Evolutionary conservation across 2,797 vertebrate genomes (phyloP), one percentile per base, ranked within the genome.

Genomic region (Silurus aristotelis): DNA sequence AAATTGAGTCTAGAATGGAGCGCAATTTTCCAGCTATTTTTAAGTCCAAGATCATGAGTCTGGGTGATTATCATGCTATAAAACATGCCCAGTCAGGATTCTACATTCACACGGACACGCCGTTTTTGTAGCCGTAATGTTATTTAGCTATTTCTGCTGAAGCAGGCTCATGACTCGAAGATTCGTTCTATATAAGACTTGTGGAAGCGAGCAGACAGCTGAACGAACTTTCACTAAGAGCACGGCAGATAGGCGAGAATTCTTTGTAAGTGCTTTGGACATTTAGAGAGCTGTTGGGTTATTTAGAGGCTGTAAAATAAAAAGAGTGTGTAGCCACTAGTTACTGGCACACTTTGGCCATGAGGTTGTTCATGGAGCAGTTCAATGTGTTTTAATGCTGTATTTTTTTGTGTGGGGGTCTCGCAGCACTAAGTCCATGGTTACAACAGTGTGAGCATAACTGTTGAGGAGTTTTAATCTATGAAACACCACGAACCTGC

Each of bases 91-190:
- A 19, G 61, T 80, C 61, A 27, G 78, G 78, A 52, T 19, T 52
- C 8, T 66, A 10, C 8, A 52, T 66, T 52, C 9, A 19, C 61
- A 27, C 60, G 31, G 76, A 43, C 56, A n/a, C 20, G 60, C 31
- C 22, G 48, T 0, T 52, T 52, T 52, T 52, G 19, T 52, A 17
- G 19, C 43, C 52, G 15, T 27, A 66, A 25, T 27, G 43, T 27
- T 67, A 80, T 80, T 80, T 48, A 48, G 61, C 13, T 64, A 25
- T 80, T 80, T 80, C 46, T 80, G 61, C 78, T 80, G 78, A 80
- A 5, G 78, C 48, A 52, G 78, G 43, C 78, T 52, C 61, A 66
- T 52, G 61, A 52, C 60, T 61, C 58, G 60, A 27, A 78, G 76
- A 78, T 78, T 25, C 64, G 38, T 64, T 64, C 38, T 64, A 25